Evolutionary conservation across 2,797 vertebrate species (phyloP), one percentile per base, ranked within the genome.

Genomic region (Periophthalmus magnuspinnatus): DNA sequence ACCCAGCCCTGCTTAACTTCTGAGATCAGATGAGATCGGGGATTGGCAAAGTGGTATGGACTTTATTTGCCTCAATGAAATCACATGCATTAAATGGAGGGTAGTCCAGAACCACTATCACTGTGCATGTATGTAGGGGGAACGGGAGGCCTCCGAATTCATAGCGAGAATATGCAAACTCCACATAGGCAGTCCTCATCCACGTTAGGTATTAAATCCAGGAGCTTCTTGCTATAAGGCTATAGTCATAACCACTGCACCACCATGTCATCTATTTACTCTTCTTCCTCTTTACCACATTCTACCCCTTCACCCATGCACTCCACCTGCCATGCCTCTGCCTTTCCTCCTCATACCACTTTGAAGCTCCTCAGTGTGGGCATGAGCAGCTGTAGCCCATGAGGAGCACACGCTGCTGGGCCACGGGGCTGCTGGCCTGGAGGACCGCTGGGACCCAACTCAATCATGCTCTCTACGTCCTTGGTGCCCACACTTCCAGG

Each of bases 321-420:
- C n/a, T 45, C 34, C 34, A 41, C 60, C 60, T 65, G 52, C 65
- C 2, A 63, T 70, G 52, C 71, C 65, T 54, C 52, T 22, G 52
- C 52, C 52, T 54, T 11, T 11, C 57, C 33, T n/a, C 32, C 62
- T 62, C 48, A 54, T 68, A 62, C 63, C 59, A 60, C 97, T 99
- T 99, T 98, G 96, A 98, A 96, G 95, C 98, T 91, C 93, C 94
- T 95, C 93, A 92, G 94, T 92, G 77, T 80, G 84, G 84, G 75
- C 65, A 36, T 0, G 87, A 93, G 93, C 93, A 92, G 94, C 91
- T 94, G 92, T 88, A 93, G 91, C 86, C 90, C 84, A 77, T 64
- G 54, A 81, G 84, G 82, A 77, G n/a, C n/a, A 78, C 75, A 9
- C 9, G 80, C 83, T 74, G 78, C 81, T 73, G 84, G 82, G 87